Evolutionary conservation across 1,140 invertebrate genomes (phyloP).

Genomic region (Drosophila obscura): DNA sequence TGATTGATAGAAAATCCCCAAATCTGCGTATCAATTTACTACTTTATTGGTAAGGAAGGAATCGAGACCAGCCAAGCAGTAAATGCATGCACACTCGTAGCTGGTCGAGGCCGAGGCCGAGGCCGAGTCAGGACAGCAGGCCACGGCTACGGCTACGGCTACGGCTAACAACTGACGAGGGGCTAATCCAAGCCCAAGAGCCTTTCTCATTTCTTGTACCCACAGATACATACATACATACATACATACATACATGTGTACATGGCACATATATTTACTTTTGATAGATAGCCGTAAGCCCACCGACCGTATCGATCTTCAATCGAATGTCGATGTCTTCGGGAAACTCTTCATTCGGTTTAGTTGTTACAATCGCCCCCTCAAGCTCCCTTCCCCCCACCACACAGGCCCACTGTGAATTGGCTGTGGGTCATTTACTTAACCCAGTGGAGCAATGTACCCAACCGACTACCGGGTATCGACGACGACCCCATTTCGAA

Average conservation of each 20-base stretch:
- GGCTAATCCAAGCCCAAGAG: slow-evolving; percentile 27
- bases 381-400: no score
- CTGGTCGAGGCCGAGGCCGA: no score
- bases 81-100: background rate
- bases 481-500: no score
- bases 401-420: no score
- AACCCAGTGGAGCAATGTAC: no score
- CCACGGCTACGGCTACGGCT: no score
- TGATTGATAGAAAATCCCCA: slow-evolving; percentile 53
- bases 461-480: no score
- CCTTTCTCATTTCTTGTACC: slow-evolving; percentile 6
- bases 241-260: background rate
- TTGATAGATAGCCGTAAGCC: background rate
- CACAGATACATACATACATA: slow-evolving; percentile 7
- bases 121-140: no score
- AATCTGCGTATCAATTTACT: slow-evolving; percentile 72
- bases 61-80: slow-evolving; percentile 29
- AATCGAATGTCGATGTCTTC: no score
- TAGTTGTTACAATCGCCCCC: no score
- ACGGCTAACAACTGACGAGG: slow-evolving; percentile 18
- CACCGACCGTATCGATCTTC: background rate
- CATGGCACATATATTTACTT: background rate
- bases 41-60: slow-evolving; percentile 37
- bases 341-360: no score
- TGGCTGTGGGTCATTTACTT: no score